Evolutionary conservation across 2,888 invertebrate genomes (phyloP).

Genomic region (Abscondita cerata): DNA sequence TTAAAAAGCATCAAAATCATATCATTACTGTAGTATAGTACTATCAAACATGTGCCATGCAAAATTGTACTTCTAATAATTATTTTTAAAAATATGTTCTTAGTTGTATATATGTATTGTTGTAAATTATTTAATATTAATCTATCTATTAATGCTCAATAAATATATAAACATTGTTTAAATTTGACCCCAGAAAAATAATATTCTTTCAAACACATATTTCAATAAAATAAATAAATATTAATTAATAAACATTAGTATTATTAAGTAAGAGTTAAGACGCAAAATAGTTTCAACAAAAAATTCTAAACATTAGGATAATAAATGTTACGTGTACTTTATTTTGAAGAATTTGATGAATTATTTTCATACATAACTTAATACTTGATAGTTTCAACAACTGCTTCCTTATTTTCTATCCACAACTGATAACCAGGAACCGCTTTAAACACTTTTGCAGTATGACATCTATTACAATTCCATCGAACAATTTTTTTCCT

Average conservation of each 20-base stretch:
- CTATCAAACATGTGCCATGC: not conserved
- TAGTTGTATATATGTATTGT: constrained; percentile 2
- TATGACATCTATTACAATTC: constrained; percentile 59
- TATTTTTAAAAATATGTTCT: not conserved
- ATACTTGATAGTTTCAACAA: constrained; percentile 58
- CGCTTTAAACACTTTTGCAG: constrained; percentile 54
- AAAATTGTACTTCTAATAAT: not conserved
- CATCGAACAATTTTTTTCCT: constrained; percentile 59
- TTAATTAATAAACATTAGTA: no score
- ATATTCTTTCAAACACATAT: no score
- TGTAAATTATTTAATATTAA: constrained; percentile 11
- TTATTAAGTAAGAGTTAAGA: no score
- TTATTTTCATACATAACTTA: no score
- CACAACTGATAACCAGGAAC: constrained; percentile 56
- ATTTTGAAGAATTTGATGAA: no score
- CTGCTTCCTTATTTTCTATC: constrained; percentile 58
- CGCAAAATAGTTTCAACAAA: no score
- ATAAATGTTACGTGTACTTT: no score
- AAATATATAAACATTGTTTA: constrained; percentile 13
- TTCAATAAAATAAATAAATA: no score
- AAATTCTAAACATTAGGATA: no score
- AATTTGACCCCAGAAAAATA: no score
- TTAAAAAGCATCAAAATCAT: not conserved
- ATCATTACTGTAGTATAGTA: constrained; percentile 1
- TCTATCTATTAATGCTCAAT: constrained; percentile 16